Evolutionary conservation across 2,888 invertebrate species (phyloP), one percentile per base, ranked within the genome.

Genomic region (Mongoloraphidia duomilia): DNA sequence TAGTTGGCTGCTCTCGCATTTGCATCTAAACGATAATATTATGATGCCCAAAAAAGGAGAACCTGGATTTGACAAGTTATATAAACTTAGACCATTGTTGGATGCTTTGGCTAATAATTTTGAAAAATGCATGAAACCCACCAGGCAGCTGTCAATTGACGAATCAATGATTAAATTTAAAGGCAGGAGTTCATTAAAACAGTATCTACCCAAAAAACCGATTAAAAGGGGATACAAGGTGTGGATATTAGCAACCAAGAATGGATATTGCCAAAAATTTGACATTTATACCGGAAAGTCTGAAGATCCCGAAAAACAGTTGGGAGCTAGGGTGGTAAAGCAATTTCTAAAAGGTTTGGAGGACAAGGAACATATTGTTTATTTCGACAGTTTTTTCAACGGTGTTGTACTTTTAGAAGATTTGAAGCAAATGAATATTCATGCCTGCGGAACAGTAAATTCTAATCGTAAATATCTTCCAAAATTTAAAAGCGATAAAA

Each of bases 351-450:
- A 50, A 43, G 45, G 46, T 34, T 40, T 59, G 11, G 34, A 47
- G 50, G 50, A 49, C 8, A 55, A 57, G 48, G 49, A 54, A 39
- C 57, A 58, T 51, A 53, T 44, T 17, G 26, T 60, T n/a, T 61
- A 54, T 45, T 57, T 61, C 51, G 59, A 62, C 46, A 60, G 60
- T 43, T 60, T 53, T 54, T 60, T 61, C 54, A 55, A 52, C 9
- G 54, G 52, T 37, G 51, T 58, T 17, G 13, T 43, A 6, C 54
- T 60, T 11, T 50, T 58, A 50, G 49, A 56, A 37, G 43, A 52
- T 50, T 46, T 53, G 34, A 41, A 47, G 49, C 44, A 49, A 54
- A 47, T 44, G 26, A 43, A 43, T 9, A 54, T 54, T 34, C 50
- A 52, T 51, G 53, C 53, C 33, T 54, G 55, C 44, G 56, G 56